Evolutionary conservation across 2,888 invertebrate genomes (phyloP), one percentile per base, ranked within the genome.

Genomic region (Caenorhabditis drosophilae): DNA sequence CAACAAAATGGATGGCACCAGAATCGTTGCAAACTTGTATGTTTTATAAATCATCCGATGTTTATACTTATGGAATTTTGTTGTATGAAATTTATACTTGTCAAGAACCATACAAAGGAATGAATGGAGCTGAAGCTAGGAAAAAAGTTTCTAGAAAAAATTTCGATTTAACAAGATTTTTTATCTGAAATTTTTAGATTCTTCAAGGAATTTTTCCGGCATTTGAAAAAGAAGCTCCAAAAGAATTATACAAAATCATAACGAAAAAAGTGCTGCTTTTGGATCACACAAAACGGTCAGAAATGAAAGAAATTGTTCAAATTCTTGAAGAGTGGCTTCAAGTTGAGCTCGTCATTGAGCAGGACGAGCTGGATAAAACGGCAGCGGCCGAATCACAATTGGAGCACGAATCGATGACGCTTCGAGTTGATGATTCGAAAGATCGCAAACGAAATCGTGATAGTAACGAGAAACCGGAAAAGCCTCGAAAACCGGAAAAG

Each of bases 31-130:
- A 44, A 1, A 45, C 61, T 2, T 62, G 58, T 41, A 52, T 46
- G 3, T 67, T 67, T 42, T 49, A 57, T 2, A 46, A 42, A 23
- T 57, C 58, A 12, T 57, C 60, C 4, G 67, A 67, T 42, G 62
- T 62, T 23, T 67, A 58, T 35, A 55, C 62, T 15, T 67, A 31
- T 34, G 62, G 67, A 20, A 16, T 45, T 7, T 46, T 64, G 0
- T 52, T 64, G 40, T 64, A 64, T 34, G 63, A 64, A 38, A 64
- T 64, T 15, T 64, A 58, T 46, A 64, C 58, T 1, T 63, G 62
- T 42, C 47, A 49, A 25, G 62, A 63, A 27, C 62, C 62, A 7
- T 57, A 20, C n/a, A 15, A 31, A 7, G 40, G 18, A 12, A 42
- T 53, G 7, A 53, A 40, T 44, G 53, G 49, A 15, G 53, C 35